phyloP scores from a whole-genome alignment of 2,113 vertebrate species.

The Tupaia tana region DNA sequence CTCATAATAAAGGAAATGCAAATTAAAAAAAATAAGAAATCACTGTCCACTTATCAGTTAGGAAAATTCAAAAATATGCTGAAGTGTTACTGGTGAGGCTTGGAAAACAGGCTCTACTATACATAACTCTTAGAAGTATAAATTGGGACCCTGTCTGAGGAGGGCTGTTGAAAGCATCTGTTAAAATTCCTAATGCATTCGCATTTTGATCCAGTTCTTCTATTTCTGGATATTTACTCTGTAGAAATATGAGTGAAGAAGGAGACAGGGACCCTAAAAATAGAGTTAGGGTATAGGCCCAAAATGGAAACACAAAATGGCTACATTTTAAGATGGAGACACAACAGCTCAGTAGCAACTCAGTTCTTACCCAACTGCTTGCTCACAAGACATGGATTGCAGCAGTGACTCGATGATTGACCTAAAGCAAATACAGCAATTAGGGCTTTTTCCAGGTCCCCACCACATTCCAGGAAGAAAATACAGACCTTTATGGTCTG shows the following conservation, averaged over 20 bases:
- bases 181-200: slow-evolving; percentile 18
- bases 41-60: background rate
- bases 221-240: slow-evolving; percentile 7
- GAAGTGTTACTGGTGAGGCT: background rate
- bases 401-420: too few species aligned
- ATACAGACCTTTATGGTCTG: too few species aligned
- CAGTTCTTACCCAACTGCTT: too few species aligned
- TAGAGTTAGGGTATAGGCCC: too few species aligned
- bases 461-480: too few species aligned
- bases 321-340: too few species aligned
- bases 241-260: background rate
- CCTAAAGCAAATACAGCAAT: too few species aligned
- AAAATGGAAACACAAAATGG: too few species aligned
- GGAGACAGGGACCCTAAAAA: too few species aligned
- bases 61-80: background rate
- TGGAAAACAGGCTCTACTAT: background rate
- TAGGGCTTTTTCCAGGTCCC: too few species aligned
- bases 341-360: too few species aligned
- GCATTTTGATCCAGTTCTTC: background rate
- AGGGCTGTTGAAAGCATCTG: background rate
- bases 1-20: background rate
- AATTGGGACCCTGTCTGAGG: background rate
- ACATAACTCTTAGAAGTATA: background rate
- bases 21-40: background rate
- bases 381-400: too few species aligned